Base-by-base conservation (phyloP, 2,113 vertebrate species). In the Haemorhous mexicanus region DNA sequence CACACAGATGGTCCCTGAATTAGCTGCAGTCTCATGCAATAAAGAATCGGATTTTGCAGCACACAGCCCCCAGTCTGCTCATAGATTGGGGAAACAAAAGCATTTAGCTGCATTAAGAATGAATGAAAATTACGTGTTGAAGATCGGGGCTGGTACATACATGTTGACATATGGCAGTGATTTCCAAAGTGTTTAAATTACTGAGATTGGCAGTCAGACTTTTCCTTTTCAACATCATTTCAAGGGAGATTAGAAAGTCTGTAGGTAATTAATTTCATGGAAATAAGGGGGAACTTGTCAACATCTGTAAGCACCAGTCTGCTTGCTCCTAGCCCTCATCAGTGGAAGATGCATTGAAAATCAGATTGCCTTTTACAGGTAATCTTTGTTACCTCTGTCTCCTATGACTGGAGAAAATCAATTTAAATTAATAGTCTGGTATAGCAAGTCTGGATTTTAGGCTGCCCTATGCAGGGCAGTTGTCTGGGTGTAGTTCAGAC, bases 1-100 rank as follows among this genome's bases (percentile, higher is more conserved):
- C 49, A 92, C 75, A 91, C 95, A 96, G 92, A 94, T 96, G 94
- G 84, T 87, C 47, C 46, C 84, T 87, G 95, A 91, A 96, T 95
- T 91, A 96, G 62, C 59, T 84, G 50, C 53, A 94, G n/a, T 50
- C 58, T 82, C 53, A 39, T 49, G 80, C 49, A 92, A 83, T 80
- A 89, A 89, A 76, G 53, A 47, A 61, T 37, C 47, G n/a, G n/a
- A 75, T 92, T 85, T 89, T 87, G 69, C 9, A 3, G 80, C 41
- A 85, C 86, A 66, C 5, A 84, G 27, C 43, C 85, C 73, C 77
- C 37, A 23, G 66, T 70, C 81, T 93, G 50, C 46, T 76, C 50
- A 80, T 50, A 89, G 46, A 81, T 27, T 16, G 16, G 21, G n/a
- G 67, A 89, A 89, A 33, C 15, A 56, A 68, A 87, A 56, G 4